Evolutionary conservation across 2,888 invertebrate genomes (phyloP), one percentile per base, ranked within the genome.

Genomic region (Ophion ventricosus): DNA sequence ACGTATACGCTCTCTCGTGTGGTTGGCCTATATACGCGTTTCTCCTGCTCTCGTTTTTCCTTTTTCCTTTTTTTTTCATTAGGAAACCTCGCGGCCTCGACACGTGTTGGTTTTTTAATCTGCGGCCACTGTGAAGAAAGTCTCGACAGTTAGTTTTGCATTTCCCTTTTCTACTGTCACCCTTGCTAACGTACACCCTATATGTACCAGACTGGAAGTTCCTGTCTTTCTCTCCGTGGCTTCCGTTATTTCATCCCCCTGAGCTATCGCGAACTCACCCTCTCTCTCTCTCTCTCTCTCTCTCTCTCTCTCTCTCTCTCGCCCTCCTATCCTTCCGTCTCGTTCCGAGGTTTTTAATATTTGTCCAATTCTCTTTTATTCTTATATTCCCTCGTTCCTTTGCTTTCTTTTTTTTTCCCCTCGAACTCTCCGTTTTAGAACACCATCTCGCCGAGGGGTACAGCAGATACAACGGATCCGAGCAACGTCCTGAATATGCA

Each of bases 401-500:
- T 29, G 20, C 43, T 26, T 63, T 20, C 35, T 67, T 29, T 59
- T 78, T 49, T 69, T 61, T 14, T 73, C 66, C 43, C 63, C 63
- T 66, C 61, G 5, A 56, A 66, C 20, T 63, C 25, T 25, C 74
- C 49, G 20, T 82, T 84, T 66, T 72, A 70, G 82, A 79, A 26
- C 72, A 66, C 57, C 74, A 70, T 59, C 63, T 72, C 69, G 74
- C 82, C 77, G 29, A 85, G 72, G 79, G 66, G 81, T 11, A 49
- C 49, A 49, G 61, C 61, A 85, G 82, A 83, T 83, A 78, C 43
- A 29, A 83, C 64, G 84, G 63, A 76, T 63, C 61, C 84, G 77
- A 49, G 73, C 66, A 74, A 63, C 54, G 64, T 56, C 57, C 80
- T 87, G 86, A 87, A 87, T 87, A 86, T 86, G 81, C 86, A 87